phyloP scores from a whole-genome alignment of 2,888 invertebrate genomes.

The Leucoptera coffeella region DNA sequence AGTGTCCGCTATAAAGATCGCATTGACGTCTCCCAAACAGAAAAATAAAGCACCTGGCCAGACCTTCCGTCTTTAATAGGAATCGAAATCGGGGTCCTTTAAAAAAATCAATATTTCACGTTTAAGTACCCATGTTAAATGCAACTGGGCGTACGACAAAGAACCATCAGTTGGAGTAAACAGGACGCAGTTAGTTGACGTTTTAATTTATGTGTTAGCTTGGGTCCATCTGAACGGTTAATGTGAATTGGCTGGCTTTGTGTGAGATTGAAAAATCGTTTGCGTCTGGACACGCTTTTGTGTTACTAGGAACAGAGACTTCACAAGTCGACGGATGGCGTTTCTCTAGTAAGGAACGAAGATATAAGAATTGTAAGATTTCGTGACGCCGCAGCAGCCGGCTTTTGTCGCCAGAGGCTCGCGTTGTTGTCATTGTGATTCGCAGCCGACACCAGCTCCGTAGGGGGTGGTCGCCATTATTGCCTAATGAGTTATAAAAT shows the following conservation, averaged over 20 bases:
- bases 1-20: constrained; percentile 28
- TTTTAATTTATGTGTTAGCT: constrained; percentile 49
- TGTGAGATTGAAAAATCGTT: constrained; percentile 47
- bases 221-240: constrained; percentile 30
- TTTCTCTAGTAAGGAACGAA: too few relatives aligned
- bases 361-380: too few relatives aligned
- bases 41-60: constrained; percentile 36
- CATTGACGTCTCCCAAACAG: constrained; percentile 23
- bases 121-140: constrained; percentile 39
- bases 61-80: constrained; percentile 18
- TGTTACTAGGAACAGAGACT: constrained; percentile 47
- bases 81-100: constrained; percentile 27
- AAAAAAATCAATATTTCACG: constrained; percentile 42
- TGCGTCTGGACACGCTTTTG: constrained; percentile 27
- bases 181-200: constrained; percentile 27
- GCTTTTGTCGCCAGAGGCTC: too few relatives aligned
- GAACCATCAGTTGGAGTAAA: constrained; percentile 16
- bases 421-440: constrained; percentile 22
- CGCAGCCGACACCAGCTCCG: constrained; percentile 13
- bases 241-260: constrained; percentile 45
- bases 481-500: constrained; percentile 34
- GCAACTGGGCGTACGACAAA: constrained; percentile 18
- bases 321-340: constrained; percentile 41
- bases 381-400: too few relatives aligned
- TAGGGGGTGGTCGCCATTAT: constrained; percentile 32